Evolutionary conservation across 2,113 vertebrate genomes (phyloP).

Genomic region (Phrynosoma platyrhinos): DNA sequence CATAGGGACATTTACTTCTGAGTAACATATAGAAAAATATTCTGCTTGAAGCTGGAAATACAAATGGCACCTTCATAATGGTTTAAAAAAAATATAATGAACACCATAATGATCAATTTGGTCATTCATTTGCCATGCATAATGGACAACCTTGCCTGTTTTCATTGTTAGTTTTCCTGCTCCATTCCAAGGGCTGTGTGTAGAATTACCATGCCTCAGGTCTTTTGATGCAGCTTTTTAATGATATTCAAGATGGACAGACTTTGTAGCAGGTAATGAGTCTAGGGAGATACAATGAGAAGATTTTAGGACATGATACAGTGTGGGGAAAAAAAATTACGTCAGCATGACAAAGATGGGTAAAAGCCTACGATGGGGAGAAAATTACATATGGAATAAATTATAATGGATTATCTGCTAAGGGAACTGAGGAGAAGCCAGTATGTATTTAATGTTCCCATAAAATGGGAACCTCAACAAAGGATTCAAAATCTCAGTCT

Average conservation of each 20-base stretch:
- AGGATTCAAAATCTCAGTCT: background rate
- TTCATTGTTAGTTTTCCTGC: background rate
- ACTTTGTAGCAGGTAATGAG: constrained; percentile 4
- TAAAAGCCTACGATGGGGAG: background rate
- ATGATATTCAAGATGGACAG: background rate
- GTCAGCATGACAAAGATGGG: constrained; percentile 6
- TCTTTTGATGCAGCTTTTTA: background rate
- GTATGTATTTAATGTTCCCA: background rate
- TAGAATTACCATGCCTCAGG: background rate
- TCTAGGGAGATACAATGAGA: background rate
- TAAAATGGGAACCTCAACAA: background rate
- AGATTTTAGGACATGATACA: background rate
- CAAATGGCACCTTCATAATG: background rate
- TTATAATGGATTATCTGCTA: background rate
- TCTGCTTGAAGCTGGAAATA: background rate
- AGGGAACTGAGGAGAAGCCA: background rate
- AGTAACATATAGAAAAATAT: background rate
- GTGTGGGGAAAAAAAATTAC: background rate
- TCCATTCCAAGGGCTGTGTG: background rate
- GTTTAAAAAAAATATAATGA: background rate
- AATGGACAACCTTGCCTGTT: background rate
- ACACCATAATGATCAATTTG: background rate
- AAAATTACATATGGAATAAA: background rate
- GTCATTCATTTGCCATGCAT: background rate
- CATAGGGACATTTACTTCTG: background rate